Conservation (phyloP, 2,888 invertebrate species). For the Epiperipatus broadwayi region DNA sequence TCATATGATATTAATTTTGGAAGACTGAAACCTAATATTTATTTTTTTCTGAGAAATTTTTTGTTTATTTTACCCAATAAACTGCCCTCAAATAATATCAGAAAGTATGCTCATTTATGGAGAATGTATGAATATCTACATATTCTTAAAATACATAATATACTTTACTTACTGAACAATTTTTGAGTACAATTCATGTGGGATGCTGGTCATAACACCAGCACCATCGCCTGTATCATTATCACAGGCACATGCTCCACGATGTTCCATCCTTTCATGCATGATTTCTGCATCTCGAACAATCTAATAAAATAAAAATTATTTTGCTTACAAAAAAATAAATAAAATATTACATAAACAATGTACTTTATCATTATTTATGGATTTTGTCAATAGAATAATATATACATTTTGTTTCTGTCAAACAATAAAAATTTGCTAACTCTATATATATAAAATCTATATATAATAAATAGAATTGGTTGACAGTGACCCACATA, state of each 20-base stretch:
- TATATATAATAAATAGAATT: no score
- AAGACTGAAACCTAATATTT: no score
- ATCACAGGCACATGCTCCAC: conserved; percentile 96
- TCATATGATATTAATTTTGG: no score
- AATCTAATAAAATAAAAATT: conserved; percentile 43
- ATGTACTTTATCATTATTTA: neutral
- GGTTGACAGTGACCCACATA: no score
- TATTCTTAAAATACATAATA: conserved; percentile 1
- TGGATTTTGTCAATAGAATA: conserved; percentile 10
- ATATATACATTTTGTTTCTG: neutral
- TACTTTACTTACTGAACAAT: conserved; percentile 51
- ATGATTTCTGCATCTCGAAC: conserved; percentile 83
- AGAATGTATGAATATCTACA: neutral
- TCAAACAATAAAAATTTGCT: no score
- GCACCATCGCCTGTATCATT: conserved; percentile 93
- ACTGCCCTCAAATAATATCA: no score
- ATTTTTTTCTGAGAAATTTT: no score
- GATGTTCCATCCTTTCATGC: conserved; percentile 94
- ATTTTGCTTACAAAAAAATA: no score
- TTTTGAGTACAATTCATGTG: conserved; percentile 73
- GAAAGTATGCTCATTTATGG: no score
- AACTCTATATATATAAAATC: no score
- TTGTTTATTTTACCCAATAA: no score
- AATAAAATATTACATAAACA: no score
- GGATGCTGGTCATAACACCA: conserved; percentile 87